Conservation (phyloP, 2,888 invertebrate genomes). For the Lamellibrachia satsuma region DNA sequence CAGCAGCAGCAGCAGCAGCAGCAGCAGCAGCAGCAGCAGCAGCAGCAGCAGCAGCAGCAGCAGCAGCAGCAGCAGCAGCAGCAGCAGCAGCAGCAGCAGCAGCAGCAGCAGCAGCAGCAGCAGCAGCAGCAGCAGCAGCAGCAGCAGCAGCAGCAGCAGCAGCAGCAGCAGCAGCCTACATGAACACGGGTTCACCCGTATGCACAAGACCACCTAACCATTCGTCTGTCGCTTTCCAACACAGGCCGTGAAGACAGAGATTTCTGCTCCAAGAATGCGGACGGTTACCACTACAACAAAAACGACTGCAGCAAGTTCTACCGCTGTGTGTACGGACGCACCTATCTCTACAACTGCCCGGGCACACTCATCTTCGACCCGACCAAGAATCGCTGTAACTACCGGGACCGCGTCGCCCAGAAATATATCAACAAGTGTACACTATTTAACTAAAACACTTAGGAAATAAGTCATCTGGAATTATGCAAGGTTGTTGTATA, state of each 20-base stretch:
- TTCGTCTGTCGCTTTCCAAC: not conserved
- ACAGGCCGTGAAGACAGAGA: not conserved
- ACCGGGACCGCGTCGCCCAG: not conserved
- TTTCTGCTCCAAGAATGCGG: not conserved
- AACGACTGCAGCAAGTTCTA: conserved; percentile 6
- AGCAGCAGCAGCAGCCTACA: not conserved
- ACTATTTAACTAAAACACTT: not conserved
- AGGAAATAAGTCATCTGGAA: not conserved
- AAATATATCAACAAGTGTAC: not conserved
- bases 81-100: not conserved
- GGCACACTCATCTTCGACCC: not conserved
- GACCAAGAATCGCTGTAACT: not conserved
- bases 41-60: not conserved
- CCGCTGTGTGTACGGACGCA: not conserved
- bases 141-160: not conserved
- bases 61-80: not conserved
- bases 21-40: not conserved
- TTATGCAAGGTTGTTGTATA: not conserved
- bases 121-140: not conserved
- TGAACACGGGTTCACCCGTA: not conserved
- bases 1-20: not conserved
- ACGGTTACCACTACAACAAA: not conserved
- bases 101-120: not conserved
- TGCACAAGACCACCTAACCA: not conserved
- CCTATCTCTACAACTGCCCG: conserved; percentile 9